Evolutionary conservation across 2,888 invertebrate species (phyloP), one percentile per base, ranked within the genome.

Genomic region (Lasiommata megera): DNA sequence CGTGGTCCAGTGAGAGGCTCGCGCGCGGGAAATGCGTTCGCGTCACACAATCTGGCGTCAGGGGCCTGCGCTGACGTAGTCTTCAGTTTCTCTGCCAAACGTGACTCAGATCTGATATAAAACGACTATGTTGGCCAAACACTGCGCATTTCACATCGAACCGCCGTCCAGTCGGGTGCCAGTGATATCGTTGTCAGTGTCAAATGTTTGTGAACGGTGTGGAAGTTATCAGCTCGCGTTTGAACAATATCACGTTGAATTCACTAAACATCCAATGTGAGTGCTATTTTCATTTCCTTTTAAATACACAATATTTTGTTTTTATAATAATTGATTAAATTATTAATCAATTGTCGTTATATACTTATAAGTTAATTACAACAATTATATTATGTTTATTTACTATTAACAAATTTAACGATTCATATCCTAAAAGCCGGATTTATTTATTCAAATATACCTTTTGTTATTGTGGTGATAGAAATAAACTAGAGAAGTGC

Each of bases 61-160:
- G 74, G 62, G 61, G 65, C 47, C 64, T 53, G 56, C 52, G 69
- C 71, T 88, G 87, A 88, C 88, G 88, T 79, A 71, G 69, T 66
- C 70, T 60, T 51, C 76, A 76, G 73, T 68, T 69, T 70, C 76
- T 80, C 77, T 84, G 87, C 88, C 88, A 88, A 88, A 75, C 79
- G 71, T 76, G 85, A 87, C 65, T 86, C 88, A 86, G 71, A 62
- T 51, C 64, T 70, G 67, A 80, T 89, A 89, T 89, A 89, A 84
- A 88, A 80, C 76, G 70, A 68, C 69, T 68, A 68, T 65, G 66
- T 64, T 67, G 69, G 70, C 73, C 70, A 65, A 66, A 66, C 71
- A 72, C 62, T 65, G 68, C 72, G 71, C 88, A 89, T 79, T 87
- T 73, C 63, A 69, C 70, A 74, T 70, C 70, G 68, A 70, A 68